phyloP scores from a whole-genome alignment of 2,888 invertebrate genomes.

The Leucophenga maculata region DNA sequence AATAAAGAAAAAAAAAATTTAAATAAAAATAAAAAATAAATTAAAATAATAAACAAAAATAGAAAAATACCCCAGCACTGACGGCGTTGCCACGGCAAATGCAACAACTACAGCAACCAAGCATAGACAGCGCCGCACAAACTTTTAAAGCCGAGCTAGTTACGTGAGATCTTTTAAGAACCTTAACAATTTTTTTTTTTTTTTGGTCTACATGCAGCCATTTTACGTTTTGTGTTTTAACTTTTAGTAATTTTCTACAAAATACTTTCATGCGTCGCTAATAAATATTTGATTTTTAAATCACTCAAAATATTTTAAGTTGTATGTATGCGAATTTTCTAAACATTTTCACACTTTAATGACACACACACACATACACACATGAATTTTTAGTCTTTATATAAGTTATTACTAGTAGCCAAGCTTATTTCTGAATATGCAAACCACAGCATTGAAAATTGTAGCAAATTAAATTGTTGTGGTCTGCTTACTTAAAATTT shows the following conservation, averaged over 20 bases:
- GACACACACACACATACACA: too few species aligned
- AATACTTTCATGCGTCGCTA: too few species aligned
- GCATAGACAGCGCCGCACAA: slow-evolving; percentile 22
- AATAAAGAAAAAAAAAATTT: slow-evolving; percentile 3
- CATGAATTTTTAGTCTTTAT: too few species aligned
- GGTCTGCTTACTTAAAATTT: too few species aligned
- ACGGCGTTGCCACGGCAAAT: too few species aligned
- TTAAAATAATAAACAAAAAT: slow-evolving; percentile 33
- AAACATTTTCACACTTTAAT: too few species aligned
- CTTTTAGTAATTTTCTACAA: too few species aligned
- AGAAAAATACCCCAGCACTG: slow-evolving; percentile 2
- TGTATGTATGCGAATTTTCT: not conserved
- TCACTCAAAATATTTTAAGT: not conserved
- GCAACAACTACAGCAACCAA: slow-evolving; percentile 23
- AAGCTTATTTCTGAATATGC: slow-evolving; percentile 33
- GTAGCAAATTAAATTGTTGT: not conserved
- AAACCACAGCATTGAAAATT: slow-evolving; percentile 17
- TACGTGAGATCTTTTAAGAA: slow-evolving; percentile 27
- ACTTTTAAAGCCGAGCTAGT: slow-evolving; percentile 26
- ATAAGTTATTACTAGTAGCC: too few species aligned
- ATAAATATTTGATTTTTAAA: too few species aligned
- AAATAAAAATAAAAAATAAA: slow-evolving; percentile 14
- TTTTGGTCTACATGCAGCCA: not conserved
- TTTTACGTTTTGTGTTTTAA: not conserved
- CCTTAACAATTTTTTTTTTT: not conserved